Percentiles rank a stretch among this genome's conserved stretches.
These are phyloP conservation scores for Gastrophysa polygoni DNA, from an alignment of 2,888 invertebrate genomes.

Conservation along the genomic window DNA sequence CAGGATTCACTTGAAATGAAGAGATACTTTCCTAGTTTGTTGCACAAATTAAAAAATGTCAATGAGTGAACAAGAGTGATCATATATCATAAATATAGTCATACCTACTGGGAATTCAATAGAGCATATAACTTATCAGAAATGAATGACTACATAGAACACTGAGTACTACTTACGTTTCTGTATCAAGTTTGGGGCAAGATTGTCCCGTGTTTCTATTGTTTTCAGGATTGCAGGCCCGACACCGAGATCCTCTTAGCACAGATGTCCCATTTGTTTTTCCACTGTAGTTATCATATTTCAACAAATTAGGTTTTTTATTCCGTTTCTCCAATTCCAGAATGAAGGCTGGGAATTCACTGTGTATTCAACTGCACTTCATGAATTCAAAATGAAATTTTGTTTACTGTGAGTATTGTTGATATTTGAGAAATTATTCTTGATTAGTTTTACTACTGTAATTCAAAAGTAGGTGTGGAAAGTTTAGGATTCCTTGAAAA, in stretches of 20 bases:
- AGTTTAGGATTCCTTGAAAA: conserved; percentile 35
- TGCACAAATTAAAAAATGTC: no score
- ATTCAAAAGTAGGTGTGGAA: no score
- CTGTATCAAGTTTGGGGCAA: conserved; percentile 58
- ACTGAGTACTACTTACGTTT: conserved; percentile 57
- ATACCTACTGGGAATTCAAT: no score
- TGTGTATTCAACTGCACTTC: neutral
- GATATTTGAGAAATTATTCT: no score
- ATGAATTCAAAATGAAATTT: conserved; percentile 22
- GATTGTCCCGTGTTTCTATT: conserved; percentile 58
- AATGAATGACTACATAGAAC: no score
- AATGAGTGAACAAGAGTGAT: no score
- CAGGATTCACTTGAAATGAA: no score
- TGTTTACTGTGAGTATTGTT: no score
- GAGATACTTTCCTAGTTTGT: no score
- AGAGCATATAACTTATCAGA: no score
- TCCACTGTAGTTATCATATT: conserved; percentile 44
- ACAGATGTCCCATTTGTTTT: conserved; percentile 39
- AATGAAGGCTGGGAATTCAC: conserved; percentile 40
- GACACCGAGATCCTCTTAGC: conserved; percentile 49
- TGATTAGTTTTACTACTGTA: no score
- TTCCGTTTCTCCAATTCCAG: conserved; percentile 54
- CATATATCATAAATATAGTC: no score
- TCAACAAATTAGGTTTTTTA: conserved; percentile 45
- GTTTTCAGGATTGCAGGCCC: conserved; percentile 51